Conservation (phyloP, 2,113 vertebrate species). For the Lynx canadensis region DNA sequence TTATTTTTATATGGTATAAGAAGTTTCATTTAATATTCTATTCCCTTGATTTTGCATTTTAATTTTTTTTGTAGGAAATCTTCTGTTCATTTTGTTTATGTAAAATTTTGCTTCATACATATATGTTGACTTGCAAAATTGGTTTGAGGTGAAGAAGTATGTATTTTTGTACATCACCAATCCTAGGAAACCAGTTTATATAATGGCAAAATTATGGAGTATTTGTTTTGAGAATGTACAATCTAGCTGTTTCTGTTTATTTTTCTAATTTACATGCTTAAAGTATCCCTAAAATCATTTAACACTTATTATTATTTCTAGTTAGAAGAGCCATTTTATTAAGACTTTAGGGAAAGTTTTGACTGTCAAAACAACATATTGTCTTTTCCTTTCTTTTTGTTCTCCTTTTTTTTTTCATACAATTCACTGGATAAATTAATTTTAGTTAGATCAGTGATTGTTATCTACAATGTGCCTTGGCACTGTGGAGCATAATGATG, state of each 20-base stretch:
- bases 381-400: conserved; percentile 30
- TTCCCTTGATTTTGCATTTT: conserved; percentile 6
- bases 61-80: conserved; percentile 4
- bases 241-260: neutral
- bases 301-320: conserved; percentile 35
- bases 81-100: conserved; percentile 53
- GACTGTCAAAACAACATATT: neutral
- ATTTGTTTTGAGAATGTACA: conserved; percentile 28
- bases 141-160: conserved; percentile 26
- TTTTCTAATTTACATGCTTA: conserved; percentile 17
- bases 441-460: conserved; percentile 5
- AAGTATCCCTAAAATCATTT: neutral
- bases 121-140: neutral
- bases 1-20: neutral
- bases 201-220: conserved; percentile 38
- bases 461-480: neutral
- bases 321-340: conserved; percentile 31
- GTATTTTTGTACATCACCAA: neutral
- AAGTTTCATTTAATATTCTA: conserved; percentile 18
- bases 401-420: neutral
- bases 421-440: neutral
- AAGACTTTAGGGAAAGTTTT: conserved; percentile 39
- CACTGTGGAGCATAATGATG: neutral
- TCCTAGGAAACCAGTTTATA: neutral
- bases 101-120: conserved; percentile 2